Base-by-base conservation (phyloP, 2,113 vertebrate genomes). In the Oryctolagus cuniculus region DNA sequence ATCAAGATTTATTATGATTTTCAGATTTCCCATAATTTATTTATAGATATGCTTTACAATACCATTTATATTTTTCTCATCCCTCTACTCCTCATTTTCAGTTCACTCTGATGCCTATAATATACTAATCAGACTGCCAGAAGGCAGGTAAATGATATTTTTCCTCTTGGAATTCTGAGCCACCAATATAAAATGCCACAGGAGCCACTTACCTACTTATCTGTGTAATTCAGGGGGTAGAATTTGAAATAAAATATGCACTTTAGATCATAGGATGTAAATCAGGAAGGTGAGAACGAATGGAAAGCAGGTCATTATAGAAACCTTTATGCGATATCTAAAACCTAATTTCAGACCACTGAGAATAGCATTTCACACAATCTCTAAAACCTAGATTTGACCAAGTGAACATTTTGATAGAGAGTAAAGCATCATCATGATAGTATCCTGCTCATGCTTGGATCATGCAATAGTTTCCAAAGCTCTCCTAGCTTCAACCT, bases 331-430 rank as follows among this genome's bases (percentile, higher is more conserved):
- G 53, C 7, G 25, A n/a, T n/a, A 31, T 53, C 36, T 73, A 67
- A 94, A 92, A 86, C 63, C 13, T 36, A 73, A 94, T 69, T 70
- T n/a, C 16, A 81, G 21, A 53, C 53, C 21, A n/a, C 15, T 78
- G 72, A 95, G n/a, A 58, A 84, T 1, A 63, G 5, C 3, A 22
- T 44, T 49, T 34, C 69, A 5, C 4, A 58, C 21, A 22, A 24
- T 24, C 69, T 86, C 34, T 82, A 61, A 82, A 44, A 27, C 4
- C 51, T 77, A 38, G 4, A 84, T 87, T 75, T 83, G 6, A 77
- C 72, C 25, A 78, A 21, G 6, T 24, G 49, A 53, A 29, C 38
- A 63, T 63, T 82, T 69, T 53, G 21, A 8, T 82, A 67, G 61
- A 85, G 31, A 61, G 9, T 9, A 25, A 70, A 79, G 36, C 49